Evolutionary conservation across 2,797 vertebrate species (phyloP), one percentile per base, ranked within the genome.

Genomic region (Phrynocephalus vlangalii): DNA sequence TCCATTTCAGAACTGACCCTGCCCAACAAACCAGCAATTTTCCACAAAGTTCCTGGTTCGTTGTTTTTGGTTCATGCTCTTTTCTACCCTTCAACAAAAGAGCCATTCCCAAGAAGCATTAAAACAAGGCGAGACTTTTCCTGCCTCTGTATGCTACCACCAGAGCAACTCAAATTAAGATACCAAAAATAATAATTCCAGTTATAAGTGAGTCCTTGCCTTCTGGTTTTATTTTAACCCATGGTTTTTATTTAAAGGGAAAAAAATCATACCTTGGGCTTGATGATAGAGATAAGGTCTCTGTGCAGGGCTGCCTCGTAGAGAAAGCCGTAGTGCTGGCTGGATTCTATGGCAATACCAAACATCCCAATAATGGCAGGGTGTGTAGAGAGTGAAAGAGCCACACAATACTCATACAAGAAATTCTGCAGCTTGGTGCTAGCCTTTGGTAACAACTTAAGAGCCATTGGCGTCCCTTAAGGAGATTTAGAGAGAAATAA

Each of bases 401-500:
- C 98, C 81, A 99, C 96, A 2, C 98, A 98, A 2, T 99, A 99
- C 91, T 99, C 98, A 33, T 97, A 97, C 79, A 99, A 95, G 95
- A 99, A 99, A 11, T 97, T 96, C 1, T 98, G 94, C 0, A 98
- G 96, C 9, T 97, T 97, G 0, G 98, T 99, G 82, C 97, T 97
- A 52, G 94, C 94, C 79, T 98, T 98, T 0, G 97, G 97, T 77
- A 99, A 98, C 88, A 98, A 97, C 95, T 99, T 99, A 93, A 99
- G 97, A 0, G 98, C 98, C 98, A 99, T 97, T 0, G 97, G 96
- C 1, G 98, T 98, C 3, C 98, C 98, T 99, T 94, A 22, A 28
- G 24, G 11, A 75, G 50, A 9, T 2, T 28, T 86, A 52, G 13
- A 87, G 44, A 3, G 20, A 6, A 28, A 89, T 84, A 86, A 83